Conservation (phyloP, 2,797 vertebrate species). For the Ambastaia sidthimunki region DNA sequence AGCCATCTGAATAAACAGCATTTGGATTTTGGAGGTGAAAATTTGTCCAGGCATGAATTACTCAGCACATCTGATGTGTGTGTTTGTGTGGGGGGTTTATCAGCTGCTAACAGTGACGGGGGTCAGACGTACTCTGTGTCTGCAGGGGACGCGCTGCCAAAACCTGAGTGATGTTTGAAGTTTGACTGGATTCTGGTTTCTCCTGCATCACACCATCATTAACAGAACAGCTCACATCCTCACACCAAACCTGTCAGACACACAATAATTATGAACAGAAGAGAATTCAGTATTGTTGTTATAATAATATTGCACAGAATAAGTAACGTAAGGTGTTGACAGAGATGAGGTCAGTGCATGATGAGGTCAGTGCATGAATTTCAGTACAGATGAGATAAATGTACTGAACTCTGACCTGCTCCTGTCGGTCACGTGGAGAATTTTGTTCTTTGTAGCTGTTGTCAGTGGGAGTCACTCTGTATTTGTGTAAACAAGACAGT, state of each 20-base stretch:
- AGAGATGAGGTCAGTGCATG: too few species aligned
- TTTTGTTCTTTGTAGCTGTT: not conserved
- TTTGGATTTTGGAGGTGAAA: conserved; percentile 32
- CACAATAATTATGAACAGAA: not conserved
- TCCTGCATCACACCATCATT: conserved; percentile 23
- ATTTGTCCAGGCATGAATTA: conserved; percentile 11
- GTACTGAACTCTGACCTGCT: conserved; percentile 36
- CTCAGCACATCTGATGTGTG: conserved; percentile 9
- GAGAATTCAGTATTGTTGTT: not conserved
- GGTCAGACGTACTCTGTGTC: conserved; percentile 33
- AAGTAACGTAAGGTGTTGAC: too few species aligned
- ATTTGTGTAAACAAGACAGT: not conserved
- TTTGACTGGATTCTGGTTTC: conserved; percentile 42
- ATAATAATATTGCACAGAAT: not conserved
- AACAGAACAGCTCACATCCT: conserved; percentile 25
- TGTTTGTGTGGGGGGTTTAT: conserved; percentile 14
- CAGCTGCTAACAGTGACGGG: not conserved
- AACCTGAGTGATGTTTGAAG: conserved; percentile 22
- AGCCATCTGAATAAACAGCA: conserved; percentile 29
- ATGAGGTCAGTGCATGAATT: too few species aligned
- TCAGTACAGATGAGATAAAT: too few species aligned
- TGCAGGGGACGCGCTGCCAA: conserved; percentile 22
- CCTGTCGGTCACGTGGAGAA: not conserved
- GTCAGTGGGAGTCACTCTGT: conserved; percentile 18
- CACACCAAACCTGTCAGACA: conserved; percentile 2